Evolutionary conservation across 2,888 invertebrate species (phyloP).

Genomic region (Acrobasis suavella): DNA sequence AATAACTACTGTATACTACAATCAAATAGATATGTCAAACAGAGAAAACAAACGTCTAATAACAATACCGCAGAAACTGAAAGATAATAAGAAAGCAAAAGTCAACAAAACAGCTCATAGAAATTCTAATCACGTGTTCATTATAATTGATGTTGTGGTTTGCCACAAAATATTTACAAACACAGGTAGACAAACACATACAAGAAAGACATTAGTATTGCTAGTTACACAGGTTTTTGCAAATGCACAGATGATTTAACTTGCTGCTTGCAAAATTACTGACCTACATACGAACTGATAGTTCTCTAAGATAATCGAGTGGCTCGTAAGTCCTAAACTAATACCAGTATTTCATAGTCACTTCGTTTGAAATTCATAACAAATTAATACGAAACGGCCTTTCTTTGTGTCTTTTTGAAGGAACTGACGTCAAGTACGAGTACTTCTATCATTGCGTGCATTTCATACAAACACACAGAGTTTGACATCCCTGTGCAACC

Average conservation of each 20-base stretch:
- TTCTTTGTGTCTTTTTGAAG: too few species aligned
- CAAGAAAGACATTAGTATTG: conserved; percentile 12
- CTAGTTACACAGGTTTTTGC: background rate
- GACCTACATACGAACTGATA: conserved; percentile 7
- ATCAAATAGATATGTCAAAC: background rate
- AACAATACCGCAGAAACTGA: conserved; percentile 6
- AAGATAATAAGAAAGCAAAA: conserved; percentile 14
- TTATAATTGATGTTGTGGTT: conserved; percentile 19
- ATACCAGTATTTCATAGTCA: background rate
- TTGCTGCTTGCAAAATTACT: conserved; percentile 8
- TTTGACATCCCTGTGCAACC: too few species aligned
- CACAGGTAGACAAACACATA: conserved; percentile 4
- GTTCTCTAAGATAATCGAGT: background rate
- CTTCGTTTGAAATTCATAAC: too few species aligned
- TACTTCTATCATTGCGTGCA: too few species aligned
- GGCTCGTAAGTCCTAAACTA: background rate
- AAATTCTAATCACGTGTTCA: conserved; percentile 16
- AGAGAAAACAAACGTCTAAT: background rate
- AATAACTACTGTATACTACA: background rate
- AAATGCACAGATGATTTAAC: background rate
- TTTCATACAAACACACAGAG: too few species aligned
- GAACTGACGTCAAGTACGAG: too few species aligned
- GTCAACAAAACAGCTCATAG: conserved; percentile 16
- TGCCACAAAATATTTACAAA: conserved; percentile 13
- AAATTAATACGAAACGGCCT: too few species aligned